Conservation (phyloP, 2,113 vertebrate genomes). For the sheep (Ovis aries) region ARS-UI_Ramb_v3.0 NC_056068.1:19995501-19996000, state of each 20-base stretch:
- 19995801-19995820: background rate
- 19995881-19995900: background rate
- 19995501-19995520: conserved; percentile 87
- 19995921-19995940: background rate
- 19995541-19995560: conserved; percentile 98
- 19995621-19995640: conserved; percentile 95
- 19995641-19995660: conserved; percentile 98
- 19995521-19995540: conserved; percentile 99
- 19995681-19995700: conserved; percentile 52
- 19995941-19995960: background rate
- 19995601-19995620: conserved; percentile 99
- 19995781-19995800: background rate
- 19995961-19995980: background rate
- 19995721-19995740: background rate
- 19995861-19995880: background rate
- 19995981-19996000: background rate
- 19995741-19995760: background rate
- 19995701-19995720: conserved; percentile 39
- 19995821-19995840: background rate
- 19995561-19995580: conserved; percentile 98
- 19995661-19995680: conserved; percentile 99
- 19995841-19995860: background rate
- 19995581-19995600: conserved; percentile 98
- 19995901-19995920: background rate
- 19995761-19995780: background rate